These are phyloP conservation scores for Protobothrops mucrosquamatus DNA, from an alignment of 2,113 vertebrate species.

Conservation along the genomic window DNA sequence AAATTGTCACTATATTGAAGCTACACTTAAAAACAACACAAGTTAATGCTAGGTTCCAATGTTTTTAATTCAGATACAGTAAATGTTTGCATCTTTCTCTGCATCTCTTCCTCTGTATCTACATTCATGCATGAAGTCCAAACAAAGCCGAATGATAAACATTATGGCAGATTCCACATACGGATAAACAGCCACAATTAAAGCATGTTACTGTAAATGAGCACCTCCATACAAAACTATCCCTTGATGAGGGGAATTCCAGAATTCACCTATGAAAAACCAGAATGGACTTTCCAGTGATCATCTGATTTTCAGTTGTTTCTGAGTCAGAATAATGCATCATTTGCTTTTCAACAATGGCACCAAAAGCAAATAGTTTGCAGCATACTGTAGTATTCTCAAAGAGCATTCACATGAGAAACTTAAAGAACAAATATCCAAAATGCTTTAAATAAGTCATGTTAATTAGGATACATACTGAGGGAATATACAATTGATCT, in stretches of 20 bases:
- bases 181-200: not conserved
- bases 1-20: not conserved
- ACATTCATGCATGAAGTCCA: not conserved
- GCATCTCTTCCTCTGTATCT: not conserved
- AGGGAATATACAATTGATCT: not conserved
- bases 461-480: not conserved
- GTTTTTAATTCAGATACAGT: not conserved
- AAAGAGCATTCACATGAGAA: not conserved
- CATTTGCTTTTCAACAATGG: not conserved
- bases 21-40: not conserved
- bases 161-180: not conserved
- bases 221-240: not conserved
- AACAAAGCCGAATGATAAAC: not conserved
- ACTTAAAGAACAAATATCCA: not conserved
- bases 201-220: accelerated
- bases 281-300: not conserved
- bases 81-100: not conserved
- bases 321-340: not conserved
- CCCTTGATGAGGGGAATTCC: accelerated
- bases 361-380: not conserved
- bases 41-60: not conserved
- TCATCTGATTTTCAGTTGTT: not conserved
- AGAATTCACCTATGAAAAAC: not conserved
- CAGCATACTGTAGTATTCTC: not conserved
- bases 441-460: not conserved